Base-by-base conservation (phyloP, 1,140 invertebrate genomes). In the Brachionus plicatilis region DNA sequence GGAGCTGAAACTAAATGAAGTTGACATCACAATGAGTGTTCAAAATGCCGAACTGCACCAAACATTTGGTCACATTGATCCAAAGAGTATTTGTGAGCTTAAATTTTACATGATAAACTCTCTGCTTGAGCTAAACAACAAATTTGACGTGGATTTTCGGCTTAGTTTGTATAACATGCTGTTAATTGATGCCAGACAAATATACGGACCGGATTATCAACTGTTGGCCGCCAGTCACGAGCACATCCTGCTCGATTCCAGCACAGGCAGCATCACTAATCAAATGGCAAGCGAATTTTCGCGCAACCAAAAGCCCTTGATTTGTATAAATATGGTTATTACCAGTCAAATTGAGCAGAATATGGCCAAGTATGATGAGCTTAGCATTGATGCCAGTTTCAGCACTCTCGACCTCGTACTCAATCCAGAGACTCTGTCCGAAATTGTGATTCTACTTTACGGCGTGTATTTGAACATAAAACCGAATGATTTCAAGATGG, bases 141-240 rank as follows among this genome's bases (percentile, higher is more conserved):
- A 76, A 76, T 76, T 76, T 29, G 72, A 76, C 50, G 43, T 76
- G 11, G 27, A 66, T 20, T 65, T 83, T 27, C 24, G 27, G 0
- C 91, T 98, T 50, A 95, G 94, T 43, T 95, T 98, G 11, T 95
- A 97, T 89, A 95, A 95, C 85, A 91, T 98, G 70, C 90, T 98
- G 9, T 88, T 98, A 9, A 96, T 96, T 0, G 96, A 98, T 91
- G 96, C 95, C 60, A 90, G 97, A 85, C 96, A 98, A 89, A 95
- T 94, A 8, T 96, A 95, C 90, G 96, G 96, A 0, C 93, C 93
- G 2, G 96, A 98, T 90, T 98, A 96, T 91, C 96, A 97, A 88
- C 89, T 98, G 7, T 90, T 98, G 1, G 93, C 97, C 11, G 96
- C 96, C 9, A 97, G 95, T 88, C 96, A 97, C 90, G 94, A 94